Percentiles rank a stretch among this genome's conserved stretches.
Conservation (phyloP, 2,113 vertebrate species). For the Orientallactaga bullata region DNA sequence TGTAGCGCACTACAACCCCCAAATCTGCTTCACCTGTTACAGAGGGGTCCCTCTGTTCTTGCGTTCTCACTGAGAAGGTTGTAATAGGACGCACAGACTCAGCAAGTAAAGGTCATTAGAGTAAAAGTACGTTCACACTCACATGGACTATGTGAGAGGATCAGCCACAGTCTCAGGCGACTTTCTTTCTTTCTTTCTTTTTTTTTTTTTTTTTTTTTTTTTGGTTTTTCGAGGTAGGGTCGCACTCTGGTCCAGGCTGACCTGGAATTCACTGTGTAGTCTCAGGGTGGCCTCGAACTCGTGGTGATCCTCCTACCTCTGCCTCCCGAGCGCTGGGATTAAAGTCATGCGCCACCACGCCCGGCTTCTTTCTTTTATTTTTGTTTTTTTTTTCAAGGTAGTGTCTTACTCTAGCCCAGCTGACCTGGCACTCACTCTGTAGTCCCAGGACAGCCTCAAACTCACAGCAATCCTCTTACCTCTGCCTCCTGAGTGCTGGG, state of each 20-base stretch:
- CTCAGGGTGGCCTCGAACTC: too few species aligned
- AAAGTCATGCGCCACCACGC: too few species aligned
- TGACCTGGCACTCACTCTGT: too few species aligned
- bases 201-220: background rate
- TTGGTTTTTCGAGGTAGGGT: background rate
- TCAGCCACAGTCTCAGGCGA: background rate
- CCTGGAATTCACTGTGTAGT: too few species aligned
- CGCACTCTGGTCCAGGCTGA: too few species aligned
- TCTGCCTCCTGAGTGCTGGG: too few species aligned
- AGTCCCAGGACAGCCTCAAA: too few species aligned
- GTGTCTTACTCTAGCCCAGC: too few species aligned
- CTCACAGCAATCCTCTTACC: too few species aligned
- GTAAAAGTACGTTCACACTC: background rate
- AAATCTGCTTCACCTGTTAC: background rate
- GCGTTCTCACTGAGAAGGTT: background rate
- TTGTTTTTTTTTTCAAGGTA: background rate
- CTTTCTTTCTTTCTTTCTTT: background rate
- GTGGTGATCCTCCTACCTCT: too few species aligned
- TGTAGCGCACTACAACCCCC: background rate
- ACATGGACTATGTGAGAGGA: background rate
- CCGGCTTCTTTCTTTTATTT: rapidly evolving
- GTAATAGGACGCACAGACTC: background rate
- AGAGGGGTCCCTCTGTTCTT: background rate
- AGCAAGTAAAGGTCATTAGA: background rate
- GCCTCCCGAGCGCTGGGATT: too few species aligned